Evolutionary conservation across 2,113 vertebrate genomes (phyloP).

Genomic region (Nothoprocta perdicaria): DNA sequence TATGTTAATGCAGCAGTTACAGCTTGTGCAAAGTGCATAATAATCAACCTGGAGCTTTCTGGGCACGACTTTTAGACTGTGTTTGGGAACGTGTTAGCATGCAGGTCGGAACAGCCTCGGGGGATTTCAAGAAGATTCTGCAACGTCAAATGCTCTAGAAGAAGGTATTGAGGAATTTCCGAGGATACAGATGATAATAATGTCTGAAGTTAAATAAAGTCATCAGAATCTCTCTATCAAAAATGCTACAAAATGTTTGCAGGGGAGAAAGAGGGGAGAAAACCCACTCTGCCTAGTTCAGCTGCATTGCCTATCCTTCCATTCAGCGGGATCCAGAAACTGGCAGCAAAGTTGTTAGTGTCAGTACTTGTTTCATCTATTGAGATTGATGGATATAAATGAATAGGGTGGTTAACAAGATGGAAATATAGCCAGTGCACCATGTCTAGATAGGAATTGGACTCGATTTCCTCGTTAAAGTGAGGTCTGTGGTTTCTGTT

Average conservation of each 20-base stretch:
- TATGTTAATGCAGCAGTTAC: neutral
- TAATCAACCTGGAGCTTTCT: neutral
- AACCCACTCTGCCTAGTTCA: neutral
- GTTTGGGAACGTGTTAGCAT: neutral
- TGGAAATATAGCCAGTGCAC: slow-evolving; percentile 5
- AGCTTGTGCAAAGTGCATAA: neutral
- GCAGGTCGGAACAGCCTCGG: neutral
- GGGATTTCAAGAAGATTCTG: neutral
- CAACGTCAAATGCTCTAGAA: neutral
- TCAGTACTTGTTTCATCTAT: slow-evolving; percentile 32
- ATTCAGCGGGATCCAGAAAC: neutral
- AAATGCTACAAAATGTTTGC: neutral
- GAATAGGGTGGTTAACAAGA: slow-evolving; percentile 51
- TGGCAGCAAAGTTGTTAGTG: slow-evolving; percentile 37
- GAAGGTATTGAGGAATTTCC: neutral
- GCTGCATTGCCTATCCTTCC: neutral
- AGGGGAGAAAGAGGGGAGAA: neutral
- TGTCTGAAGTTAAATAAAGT: neutral
- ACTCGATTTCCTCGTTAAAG: slow-evolving; percentile 29
- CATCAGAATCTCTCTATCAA: neutral
- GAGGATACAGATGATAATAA: neutral
- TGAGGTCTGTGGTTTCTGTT: slow-evolving; percentile 7
- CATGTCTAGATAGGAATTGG: slow-evolving; percentile 8
- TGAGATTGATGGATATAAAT: slow-evolving; percentile 39
- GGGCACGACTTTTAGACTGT: neutral